Evolutionary conservation across 2,797 vertebrate genomes (phyloP).

Genomic region (Squalus acanthias): DNA sequence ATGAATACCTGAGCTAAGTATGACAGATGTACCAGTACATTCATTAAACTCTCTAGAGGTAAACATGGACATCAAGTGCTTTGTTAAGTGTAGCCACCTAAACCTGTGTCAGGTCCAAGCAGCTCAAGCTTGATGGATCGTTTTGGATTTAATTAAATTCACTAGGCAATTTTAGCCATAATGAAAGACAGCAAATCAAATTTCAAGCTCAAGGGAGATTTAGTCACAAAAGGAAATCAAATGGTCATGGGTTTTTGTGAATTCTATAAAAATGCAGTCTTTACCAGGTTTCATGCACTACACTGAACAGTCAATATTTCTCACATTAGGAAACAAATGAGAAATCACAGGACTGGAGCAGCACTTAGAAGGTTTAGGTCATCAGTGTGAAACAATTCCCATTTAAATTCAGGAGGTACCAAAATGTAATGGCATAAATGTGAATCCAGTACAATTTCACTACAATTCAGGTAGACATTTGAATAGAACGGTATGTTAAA

Average conservation of each 20-base stretch:
- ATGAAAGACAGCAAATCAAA: constrained; percentile 12
- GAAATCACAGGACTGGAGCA: neutral
- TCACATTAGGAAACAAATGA: neutral
- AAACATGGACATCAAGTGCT: constrained; percentile 35
- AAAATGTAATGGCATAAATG: neutral
- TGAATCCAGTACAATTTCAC: neutral
- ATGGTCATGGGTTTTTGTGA: neutral
- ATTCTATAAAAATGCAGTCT: neutral
- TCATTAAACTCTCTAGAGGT: neutral
- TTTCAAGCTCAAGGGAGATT: constrained; percentile 21
- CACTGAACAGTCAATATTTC: neutral
- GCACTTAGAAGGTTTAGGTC: neutral
- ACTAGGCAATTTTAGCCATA: neutral
- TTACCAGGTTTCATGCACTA: neutral
- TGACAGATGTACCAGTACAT: constrained; percentile 23
- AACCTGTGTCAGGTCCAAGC: neutral
- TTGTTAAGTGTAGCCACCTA: constrained; percentile 8
- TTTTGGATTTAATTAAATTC: constrained; percentile 22
- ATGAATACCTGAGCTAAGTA: neutral
- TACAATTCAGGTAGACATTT: neutral
- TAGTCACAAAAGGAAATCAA: neutral
- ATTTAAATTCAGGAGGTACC: neutral
- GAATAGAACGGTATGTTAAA: neutral
- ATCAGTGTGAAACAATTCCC: neutral
- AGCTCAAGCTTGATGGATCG: constrained; percentile 12